phyloP scores from a whole-genome alignment of 35 echinoderm and acorn worm species.

The Apostichopus californicus region DNA sequence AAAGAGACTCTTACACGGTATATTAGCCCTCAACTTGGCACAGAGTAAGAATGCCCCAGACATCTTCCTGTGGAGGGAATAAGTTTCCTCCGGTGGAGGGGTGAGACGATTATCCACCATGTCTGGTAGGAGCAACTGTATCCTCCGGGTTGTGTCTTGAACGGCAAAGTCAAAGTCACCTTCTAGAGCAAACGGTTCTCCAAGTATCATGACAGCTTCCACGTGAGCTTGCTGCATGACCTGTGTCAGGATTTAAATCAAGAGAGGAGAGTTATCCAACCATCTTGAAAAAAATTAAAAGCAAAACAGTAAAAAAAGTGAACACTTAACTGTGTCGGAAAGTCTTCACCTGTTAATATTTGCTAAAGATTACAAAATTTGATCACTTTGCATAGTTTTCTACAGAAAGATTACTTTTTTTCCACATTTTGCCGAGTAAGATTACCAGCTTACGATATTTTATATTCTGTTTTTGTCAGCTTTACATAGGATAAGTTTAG shows the following conservation, averaged over 20 bases:
- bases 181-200: conserved; percentile 67
- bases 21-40: conserved; percentile 85
- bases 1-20: conserved; percentile 86
- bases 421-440: too few species aligned
- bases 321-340: too few species aligned
- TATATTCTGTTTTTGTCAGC: too few species aligned
- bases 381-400: too few species aligned
- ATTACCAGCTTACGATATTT: too few species aligned
- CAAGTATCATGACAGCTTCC: conserved; percentile 98
- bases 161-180: conserved; percentile 83
- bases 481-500: too few species aligned
- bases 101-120: conserved; percentile 84
- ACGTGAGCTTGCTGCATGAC: conserved; percentile 89
- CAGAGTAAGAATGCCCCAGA: conserved; percentile 92
- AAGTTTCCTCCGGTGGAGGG: conserved; percentile 94
- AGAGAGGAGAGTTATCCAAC: background rate
- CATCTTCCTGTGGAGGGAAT: conserved; percentile 96
- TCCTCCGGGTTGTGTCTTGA: conserved; percentile 84
- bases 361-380: too few species aligned
- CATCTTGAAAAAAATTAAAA: too few species aligned
- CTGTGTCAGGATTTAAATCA: conserved; percentile 12
- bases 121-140: conserved; percentile 76
- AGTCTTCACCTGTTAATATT: too few species aligned
- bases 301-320: too few species aligned
- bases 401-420: too few species aligned